phyloP scores from a whole-genome alignment of 2,888 invertebrate genomes.

The Chrysolina oricalcia region DNA sequence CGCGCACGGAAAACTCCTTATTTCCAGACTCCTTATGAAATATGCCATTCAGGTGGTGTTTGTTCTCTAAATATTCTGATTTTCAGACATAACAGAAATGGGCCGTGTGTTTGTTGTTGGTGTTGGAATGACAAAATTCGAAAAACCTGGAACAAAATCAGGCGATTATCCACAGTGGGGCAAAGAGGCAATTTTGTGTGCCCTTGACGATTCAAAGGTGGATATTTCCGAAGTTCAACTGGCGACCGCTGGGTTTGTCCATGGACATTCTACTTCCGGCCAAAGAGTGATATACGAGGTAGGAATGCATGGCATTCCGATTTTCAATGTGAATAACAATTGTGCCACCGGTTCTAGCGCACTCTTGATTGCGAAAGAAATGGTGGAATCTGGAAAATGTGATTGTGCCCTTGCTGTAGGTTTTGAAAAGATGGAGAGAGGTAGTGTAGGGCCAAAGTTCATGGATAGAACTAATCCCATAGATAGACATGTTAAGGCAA shows the following conservation, averaged over 20 bases:
- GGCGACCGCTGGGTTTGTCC: conserved; percentile 94
- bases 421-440: conserved; percentile 98
- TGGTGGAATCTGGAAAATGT: conserved; percentile 90
- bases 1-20: no score
- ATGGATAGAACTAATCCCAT: conserved; percentile 91
- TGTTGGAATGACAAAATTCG: conserved; percentile 99
- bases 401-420: conserved; percentile 95
- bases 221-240: conserved; percentile 87
- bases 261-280: conserved; percentile 96
- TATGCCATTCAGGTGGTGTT: no score
- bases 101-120: conserved; percentile 89
- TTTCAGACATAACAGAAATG: conserved; percentile 59
- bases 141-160: conserved; percentile 89
- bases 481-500: conserved; percentile 89
- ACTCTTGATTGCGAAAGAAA: conserved; percentile 90
- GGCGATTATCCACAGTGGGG: conserved; percentile 97
- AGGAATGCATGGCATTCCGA: conserved; percentile 93
- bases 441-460: conserved; percentile 84
- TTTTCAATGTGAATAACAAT: conserved; percentile 99
- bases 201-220: conserved; percentile 88
- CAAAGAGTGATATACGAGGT: conserved; percentile 95
- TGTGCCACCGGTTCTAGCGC: conserved; percentile 98
- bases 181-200: conserved; percentile 92
- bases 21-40: no score
- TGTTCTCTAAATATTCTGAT: background rate